A percentile compares a stretch with the other conserved stretches of the same genome.
Evolutionary conservation across 2,797 vertebrate species (phyloP).

Genomic region (Capromys pilorides): DNA sequence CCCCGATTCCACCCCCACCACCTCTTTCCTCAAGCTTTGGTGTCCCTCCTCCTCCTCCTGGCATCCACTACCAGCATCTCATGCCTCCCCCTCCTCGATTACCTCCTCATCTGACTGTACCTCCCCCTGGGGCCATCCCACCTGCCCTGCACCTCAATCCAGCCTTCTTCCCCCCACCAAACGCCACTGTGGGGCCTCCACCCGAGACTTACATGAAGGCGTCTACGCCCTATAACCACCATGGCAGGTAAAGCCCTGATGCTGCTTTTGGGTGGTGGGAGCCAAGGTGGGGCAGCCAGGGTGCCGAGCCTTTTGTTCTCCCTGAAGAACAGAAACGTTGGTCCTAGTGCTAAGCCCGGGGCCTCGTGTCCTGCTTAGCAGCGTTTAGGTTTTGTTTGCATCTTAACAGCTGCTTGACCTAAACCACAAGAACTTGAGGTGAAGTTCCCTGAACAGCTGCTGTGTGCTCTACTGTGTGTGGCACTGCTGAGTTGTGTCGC

Average conservation of each 20-base stretch:
- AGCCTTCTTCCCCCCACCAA: slow-evolving; percentile 91
- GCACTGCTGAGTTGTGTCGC: background rate
- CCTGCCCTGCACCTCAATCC: slow-evolving; percentile 92
- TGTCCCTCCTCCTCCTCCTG: slow-evolving; percentile 85
- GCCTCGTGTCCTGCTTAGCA: background rate
- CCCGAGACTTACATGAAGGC: slow-evolving; percentile 87
- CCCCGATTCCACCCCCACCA: slow-evolving; percentile 84
- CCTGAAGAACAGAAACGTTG: background rate
- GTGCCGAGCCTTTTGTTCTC: background rate
- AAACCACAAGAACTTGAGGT: slow-evolving; percentile 3
- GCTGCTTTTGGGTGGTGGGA: background rate
- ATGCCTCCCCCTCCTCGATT: slow-evolving; percentile 88
- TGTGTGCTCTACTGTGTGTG: background rate
- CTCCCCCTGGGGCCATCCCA: slow-evolving; percentile 84
- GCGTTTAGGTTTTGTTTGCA: slow-evolving; percentile 35
- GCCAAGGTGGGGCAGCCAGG: background rate
- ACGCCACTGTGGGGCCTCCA: slow-evolving; percentile 85
- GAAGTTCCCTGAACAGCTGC: background rate
- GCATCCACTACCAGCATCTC: slow-evolving; percentile 86
- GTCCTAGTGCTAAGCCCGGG: slow-evolving; percentile 6
- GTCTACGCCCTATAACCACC: slow-evolving; percentile 86
- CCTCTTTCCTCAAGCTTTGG: slow-evolving; percentile 87
- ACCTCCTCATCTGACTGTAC: slow-evolving; percentile 85
- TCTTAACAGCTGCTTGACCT: slow-evolving; percentile 4
- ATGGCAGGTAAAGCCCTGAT: slow-evolving; percentile 85